Evolutionary conservation across 2,888 invertebrate species (phyloP).

Genomic region (Baronia brevicornis): DNA sequence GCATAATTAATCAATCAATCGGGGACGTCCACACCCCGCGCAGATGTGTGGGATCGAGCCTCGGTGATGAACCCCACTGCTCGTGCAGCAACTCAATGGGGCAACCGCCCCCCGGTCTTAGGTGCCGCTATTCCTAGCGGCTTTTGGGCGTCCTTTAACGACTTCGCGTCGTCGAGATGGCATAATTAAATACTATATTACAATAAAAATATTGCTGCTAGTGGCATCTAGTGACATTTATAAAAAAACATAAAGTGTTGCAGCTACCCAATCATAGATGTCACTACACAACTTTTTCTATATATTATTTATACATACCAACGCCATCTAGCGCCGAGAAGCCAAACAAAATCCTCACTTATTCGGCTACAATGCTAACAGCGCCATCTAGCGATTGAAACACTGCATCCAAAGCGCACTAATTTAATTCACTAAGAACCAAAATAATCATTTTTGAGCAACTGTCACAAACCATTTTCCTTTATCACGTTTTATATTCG

Average conservation of each 20-base stretch:
- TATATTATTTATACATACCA: constrained; percentile 39
- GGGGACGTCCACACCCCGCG: too few relatives aligned
- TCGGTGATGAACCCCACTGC: too few relatives aligned
- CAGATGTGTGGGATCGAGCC: too few relatives aligned
- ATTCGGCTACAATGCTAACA: constrained; percentile 45
- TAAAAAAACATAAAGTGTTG: constrained; percentile 5
- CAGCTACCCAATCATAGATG: constrained; percentile 42
- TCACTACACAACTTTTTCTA: constrained; percentile 17
- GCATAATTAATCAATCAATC: too few relatives aligned
- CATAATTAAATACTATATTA: too few relatives aligned
- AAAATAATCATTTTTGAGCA: constrained; percentile 1
- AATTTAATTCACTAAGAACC: constrained; percentile 33
- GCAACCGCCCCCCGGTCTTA: too few relatives aligned
- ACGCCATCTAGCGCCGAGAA: constrained; percentile 49
- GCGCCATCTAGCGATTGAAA: constrained; percentile 54
- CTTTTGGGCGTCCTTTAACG: too few relatives aligned
- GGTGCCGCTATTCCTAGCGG: too few relatives aligned
- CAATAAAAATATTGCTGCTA: constrained; percentile 19
- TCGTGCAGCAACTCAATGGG: too few relatives aligned
- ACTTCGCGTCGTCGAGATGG: too few relatives aligned
- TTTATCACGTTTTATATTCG: constrained; percentile 37
- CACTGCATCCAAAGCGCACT: constrained; percentile 71
- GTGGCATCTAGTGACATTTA: constrained; percentile 35
- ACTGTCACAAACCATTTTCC: constrained; percentile 17
- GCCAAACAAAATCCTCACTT: constrained; percentile 43